A percentile compares a stretch with the other conserved stretches of the same genome.
These are phyloP conservation scores for Procapra przewalskii DNA, from an alignment of 2,113 vertebrate genomes.

Conservation along the genomic window DNA sequence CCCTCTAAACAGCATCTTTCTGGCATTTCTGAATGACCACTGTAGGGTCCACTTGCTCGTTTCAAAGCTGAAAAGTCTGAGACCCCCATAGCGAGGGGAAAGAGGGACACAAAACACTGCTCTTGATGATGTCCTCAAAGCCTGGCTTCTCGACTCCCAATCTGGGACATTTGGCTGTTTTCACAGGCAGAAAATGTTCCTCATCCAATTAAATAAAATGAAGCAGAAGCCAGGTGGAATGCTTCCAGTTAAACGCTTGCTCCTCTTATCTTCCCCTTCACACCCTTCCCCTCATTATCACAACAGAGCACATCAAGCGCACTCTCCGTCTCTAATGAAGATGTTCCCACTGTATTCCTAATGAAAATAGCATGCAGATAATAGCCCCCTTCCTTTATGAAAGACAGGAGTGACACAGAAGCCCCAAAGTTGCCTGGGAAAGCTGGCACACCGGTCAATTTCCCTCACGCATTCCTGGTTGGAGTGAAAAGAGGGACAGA, in stretches of 20 bases:
- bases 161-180: constrained; percentile 70
- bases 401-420: not conserved
- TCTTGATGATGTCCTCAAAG: constrained; percentile 35
- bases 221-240: constrained; percentile 71
- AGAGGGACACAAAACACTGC: not conserved
- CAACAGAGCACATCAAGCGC: constrained; percentile 60
- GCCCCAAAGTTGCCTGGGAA: not conserved
- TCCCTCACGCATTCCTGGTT: not conserved
- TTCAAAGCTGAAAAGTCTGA: not conserved
- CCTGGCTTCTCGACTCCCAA: constrained; percentile 61
- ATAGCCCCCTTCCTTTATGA: constrained; percentile 30
- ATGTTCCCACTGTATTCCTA: constrained; percentile 62
- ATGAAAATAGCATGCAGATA: constrained; percentile 46
- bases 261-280: constrained; percentile 71
- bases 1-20: not conserved
- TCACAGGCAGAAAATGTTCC: constrained; percentile 72
- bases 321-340: constrained; percentile 63
- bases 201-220: constrained; percentile 73
- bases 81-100: not conserved
- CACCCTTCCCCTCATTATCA: constrained; percentile 72
- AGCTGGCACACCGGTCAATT: not conserved
- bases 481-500: not conserved
- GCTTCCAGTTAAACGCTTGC: constrained; percentile 69
- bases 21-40: not conserved
- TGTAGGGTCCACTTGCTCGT: not conserved